A percentile compares a stretch with the other conserved stretches of the same genome.
phyloP scores from a whole-genome alignment of 92 coral and sea anemone species.

The Porites cylindrica region DNA sequence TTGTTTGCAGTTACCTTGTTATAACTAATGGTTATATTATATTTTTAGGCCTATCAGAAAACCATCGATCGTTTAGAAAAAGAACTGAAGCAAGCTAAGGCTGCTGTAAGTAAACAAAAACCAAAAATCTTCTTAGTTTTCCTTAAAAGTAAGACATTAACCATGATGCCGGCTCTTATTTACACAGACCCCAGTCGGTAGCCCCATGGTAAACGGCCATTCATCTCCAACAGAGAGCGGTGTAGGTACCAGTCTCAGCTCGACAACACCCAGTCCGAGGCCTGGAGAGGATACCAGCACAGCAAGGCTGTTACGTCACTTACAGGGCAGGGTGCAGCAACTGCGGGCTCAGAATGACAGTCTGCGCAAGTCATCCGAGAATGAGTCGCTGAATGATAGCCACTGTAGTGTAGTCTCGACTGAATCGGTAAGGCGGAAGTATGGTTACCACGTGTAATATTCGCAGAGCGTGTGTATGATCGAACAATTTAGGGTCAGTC shows the following conservation, averaged over 20 bases:
- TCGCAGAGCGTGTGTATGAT: too few species aligned
- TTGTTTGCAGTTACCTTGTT: background rate
- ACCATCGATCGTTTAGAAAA: conserved; percentile 89
- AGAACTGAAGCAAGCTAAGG: conserved; percentile 75
- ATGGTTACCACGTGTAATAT: too few species aligned
- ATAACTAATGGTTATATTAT: background rate
- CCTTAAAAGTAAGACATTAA: background rate
- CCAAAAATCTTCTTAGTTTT: too few species aligned
- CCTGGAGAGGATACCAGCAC: conserved; percentile 88
- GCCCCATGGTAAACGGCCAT: conserved; percentile 87
- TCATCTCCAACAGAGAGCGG: conserved; percentile 86
- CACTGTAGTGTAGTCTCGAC: conserved; percentile 77
- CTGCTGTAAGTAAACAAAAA: conserved; percentile 45
- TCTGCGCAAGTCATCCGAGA: conserved; percentile 81
- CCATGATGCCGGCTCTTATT: background rate
- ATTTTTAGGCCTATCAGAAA: conserved; percentile 82
- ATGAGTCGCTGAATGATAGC: conserved; percentile 87
- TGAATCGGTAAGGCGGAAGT: conserved; percentile 49
- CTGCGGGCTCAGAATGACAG: conserved; percentile 96
- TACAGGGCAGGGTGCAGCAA: conserved; percentile 97
- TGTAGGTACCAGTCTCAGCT: conserved; percentile 87
- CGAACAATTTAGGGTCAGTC: too few species aligned
- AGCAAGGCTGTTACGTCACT: conserved; percentile 91
- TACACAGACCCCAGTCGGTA: conserved; percentile 73
- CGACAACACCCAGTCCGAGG: conserved; percentile 82